Evolutionary conservation across 2,113 vertebrate species (phyloP).

Genomic region (Plestiodon gilberti): DNA sequence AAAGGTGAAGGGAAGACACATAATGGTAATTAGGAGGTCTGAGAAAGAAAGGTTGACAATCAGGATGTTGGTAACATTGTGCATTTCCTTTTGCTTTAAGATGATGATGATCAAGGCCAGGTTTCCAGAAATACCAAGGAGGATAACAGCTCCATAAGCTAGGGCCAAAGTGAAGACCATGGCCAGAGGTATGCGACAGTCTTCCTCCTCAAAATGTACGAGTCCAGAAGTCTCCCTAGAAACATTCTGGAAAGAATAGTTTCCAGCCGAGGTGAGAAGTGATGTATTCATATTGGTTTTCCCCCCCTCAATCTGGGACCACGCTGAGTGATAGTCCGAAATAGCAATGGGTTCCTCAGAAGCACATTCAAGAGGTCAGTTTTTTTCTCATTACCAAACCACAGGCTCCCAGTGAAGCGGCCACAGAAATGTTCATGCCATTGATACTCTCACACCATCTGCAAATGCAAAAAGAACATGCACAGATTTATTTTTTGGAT

Average conservation of each 20-base stretch:
- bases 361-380: neutral
- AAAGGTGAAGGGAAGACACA: conserved; percentile 89
- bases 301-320: neutral
- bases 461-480: conserved; percentile 51
- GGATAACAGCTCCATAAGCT: conserved; percentile 85
- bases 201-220: conserved; percentile 72
- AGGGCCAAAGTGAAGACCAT: conserved; percentile 84
- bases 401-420: conserved; percentile 23
- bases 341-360: conserved; percentile 30
- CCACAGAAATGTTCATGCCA: conserved; percentile 43
- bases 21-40: conserved; percentile 84
- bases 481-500: conserved; percentile 29
- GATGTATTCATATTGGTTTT: conserved; percentile 73
- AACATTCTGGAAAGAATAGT: conserved; percentile 70
- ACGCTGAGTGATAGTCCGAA: rapidly evolving
- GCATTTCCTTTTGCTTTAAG: conserved; percentile 86
- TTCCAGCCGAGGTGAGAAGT: conserved; percentile 54
- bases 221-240: conserved; percentile 67
- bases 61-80: conserved; percentile 89
- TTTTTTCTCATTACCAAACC: conserved; percentile 14
- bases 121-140: conserved; percentile 87
- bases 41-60: conserved; percentile 91
- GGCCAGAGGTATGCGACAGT: conserved; percentile 78
- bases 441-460: conserved; percentile 55
- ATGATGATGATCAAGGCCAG: conserved; percentile 86